phyloP scores from a whole-genome alignment of 2,113 vertebrate genomes.

The Lycocorax pyrrhopterus region DNA sequence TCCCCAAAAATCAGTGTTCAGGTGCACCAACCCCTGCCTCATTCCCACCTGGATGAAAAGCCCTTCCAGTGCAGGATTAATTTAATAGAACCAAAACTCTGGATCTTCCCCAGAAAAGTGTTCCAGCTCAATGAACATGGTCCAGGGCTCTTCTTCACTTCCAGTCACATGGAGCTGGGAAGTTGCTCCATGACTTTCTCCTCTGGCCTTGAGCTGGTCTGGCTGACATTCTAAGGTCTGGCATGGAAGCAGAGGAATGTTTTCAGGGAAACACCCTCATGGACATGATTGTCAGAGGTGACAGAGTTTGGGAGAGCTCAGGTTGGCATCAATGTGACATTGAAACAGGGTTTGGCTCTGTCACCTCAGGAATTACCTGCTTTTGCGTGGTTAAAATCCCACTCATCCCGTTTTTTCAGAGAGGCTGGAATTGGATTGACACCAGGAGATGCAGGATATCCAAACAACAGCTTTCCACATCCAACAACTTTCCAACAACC shows the following conservation, averaged over 20 bases:
- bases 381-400: not conserved
- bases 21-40: not conserved
- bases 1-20: not conserved
- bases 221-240: not conserved
- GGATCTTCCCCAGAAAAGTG: not conserved
- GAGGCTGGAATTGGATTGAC: not conserved
- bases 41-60: not conserved
- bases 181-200: not conserved
- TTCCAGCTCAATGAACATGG: not conserved
- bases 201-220: not conserved
- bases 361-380: not conserved
- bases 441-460: not conserved
- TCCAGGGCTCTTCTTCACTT: not conserved
- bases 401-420: not conserved
- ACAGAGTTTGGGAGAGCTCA: not conserved
- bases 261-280: not conserved
- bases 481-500: not conserved
- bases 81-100: not conserved
- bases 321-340: accelerated
- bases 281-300: not conserved
- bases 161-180: not conserved
- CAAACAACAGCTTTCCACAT: not conserved
- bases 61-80: not conserved
- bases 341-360: accelerated
- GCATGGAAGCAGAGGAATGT: not conserved